Percentiles rank a stretch among this genome's conserved stretches.
Evolutionary conservation across 1,140 invertebrate genomes (phyloP).

Genomic region (Drosophila ercepeae): DNA sequence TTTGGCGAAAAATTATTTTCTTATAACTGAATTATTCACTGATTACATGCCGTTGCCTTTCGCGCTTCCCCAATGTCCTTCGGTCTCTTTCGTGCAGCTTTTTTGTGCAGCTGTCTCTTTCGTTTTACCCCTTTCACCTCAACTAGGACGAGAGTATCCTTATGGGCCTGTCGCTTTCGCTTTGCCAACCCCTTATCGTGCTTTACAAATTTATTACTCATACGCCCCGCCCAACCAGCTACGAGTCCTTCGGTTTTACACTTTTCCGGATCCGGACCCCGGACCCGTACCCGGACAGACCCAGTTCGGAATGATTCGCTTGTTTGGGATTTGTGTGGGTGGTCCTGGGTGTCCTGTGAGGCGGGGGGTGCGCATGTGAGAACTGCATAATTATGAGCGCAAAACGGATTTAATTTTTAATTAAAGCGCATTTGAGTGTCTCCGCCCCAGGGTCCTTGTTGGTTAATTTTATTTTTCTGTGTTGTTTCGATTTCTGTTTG

Average conservation of each 20-base stretch:
- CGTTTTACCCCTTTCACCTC: conserved; percentile 3
- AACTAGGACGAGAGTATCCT: no score
- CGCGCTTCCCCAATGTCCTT: conserved; percentile 1
- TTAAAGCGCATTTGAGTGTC: conserved; percentile 67
- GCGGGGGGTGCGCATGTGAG: conserved; percentile 55
- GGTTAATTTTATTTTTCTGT: conserved; percentile 14
- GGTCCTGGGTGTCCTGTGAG: not conserved
- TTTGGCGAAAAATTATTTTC: conserved; percentile 80
- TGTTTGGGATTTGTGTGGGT: conserved; percentile 1
- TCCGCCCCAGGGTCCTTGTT: conserved; percentile 18
- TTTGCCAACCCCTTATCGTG: conserved; percentile 59
- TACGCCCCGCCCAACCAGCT: conserved; percentile 42
- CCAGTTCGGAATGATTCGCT: conserved; percentile 54
- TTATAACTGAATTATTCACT: conserved; percentile 83
- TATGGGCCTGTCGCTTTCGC: conserved; percentile 34
- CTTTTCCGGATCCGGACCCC: no score
- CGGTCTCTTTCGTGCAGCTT: not conserved
- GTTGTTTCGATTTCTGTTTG: conserved; percentile 8
- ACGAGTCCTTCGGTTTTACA: conserved; percentile 39
- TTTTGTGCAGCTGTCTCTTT: conserved; percentile 10
- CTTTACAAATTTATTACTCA: conserved; percentile 67
- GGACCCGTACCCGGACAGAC: no score
- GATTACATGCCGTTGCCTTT: conserved; percentile 58
- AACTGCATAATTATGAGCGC: conserved; percentile 72
- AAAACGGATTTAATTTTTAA: conserved; percentile 76